These are phyloP conservation scores for Sinosuthora webbiana DNA, from an alignment of 2,113 vertebrate genomes.

Conservation along the genomic window DNA sequence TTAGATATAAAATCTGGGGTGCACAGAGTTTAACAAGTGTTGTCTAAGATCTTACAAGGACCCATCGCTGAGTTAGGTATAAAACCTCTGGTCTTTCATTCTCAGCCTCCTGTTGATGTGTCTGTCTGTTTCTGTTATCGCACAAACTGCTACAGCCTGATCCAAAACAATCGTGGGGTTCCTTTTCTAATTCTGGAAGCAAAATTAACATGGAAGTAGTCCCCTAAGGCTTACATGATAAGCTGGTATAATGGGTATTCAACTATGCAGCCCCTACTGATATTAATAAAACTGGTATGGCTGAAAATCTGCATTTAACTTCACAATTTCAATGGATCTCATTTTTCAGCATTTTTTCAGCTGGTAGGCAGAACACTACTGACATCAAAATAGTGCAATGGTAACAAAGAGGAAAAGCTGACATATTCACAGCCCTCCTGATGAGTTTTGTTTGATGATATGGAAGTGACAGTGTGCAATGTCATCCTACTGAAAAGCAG, in stretches of 20 bases:
- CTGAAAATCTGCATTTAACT: background rate
- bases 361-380: background rate
- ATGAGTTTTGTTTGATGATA: background rate
- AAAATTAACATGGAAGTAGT: background rate
- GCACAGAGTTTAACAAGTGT: background rate
- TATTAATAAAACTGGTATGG: background rate
- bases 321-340: background rate
- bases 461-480: background rate
- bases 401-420: background rate
- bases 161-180: background rate
- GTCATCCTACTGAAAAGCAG: background rate
- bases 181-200: background rate
- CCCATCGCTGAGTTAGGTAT: fast-evolving
- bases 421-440: background rate
- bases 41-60: background rate
- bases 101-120: background rate
- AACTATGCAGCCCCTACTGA: background rate
- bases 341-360: background rate
- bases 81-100: background rate
- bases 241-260: background rate
- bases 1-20: background rate
- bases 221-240: background rate
- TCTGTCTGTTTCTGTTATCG: background rate
- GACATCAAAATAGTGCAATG: background rate
- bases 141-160: background rate